Conservation (phyloP, 30 jellyfish, hydroid and myxozoan species). For the Aurelia sp. region DNA sequence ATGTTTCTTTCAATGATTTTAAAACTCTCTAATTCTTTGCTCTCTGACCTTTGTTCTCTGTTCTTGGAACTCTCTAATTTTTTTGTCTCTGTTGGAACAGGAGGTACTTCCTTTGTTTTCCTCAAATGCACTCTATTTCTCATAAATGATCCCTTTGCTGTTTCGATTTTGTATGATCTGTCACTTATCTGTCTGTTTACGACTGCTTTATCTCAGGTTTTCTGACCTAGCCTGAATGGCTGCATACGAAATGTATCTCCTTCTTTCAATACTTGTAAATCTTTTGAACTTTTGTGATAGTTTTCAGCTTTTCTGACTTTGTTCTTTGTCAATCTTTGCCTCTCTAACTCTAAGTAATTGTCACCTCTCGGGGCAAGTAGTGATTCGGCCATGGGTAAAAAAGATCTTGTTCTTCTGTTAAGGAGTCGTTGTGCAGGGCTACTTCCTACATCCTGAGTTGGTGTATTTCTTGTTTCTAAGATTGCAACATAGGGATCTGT, state of each 20-base stretch:
- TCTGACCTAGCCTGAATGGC: slow-evolving; percentile 52
- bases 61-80: too few relatives aligned
- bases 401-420: slow-evolving; percentile 47
- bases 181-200: slow-evolving; percentile 38
- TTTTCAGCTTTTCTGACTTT: background rate
- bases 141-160: background rate
- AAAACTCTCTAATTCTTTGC: too few relatives aligned
- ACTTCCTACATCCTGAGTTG: slow-evolving; percentile 23
- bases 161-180: slow-evolving; percentile 32
- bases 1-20: too few relatives aligned
- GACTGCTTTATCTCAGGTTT: slow-evolving; percentile 27
- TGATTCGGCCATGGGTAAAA: slow-evolving; percentile 38
- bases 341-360: slow-evolving; percentile 1
- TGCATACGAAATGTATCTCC: slow-evolving; percentile 39
- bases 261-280: slow-evolving; percentile 12
- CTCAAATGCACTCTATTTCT: slow-evolving; percentile 20
- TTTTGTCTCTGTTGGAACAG: background rate
- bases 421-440: slow-evolving; percentile 52
- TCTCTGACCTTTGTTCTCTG: too few relatives aligned
- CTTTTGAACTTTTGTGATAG: background rate
- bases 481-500: slow-evolving; percentile 20
- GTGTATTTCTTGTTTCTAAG: slow-evolving; percentile 34
- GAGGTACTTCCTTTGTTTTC: slow-evolving; percentile 18
- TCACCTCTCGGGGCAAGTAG: slow-evolving; percentile 27
- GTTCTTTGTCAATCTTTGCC: slow-evolving; percentile 6